These are phyloP conservation scores for Eueides isabella DNA, from an alignment of 1,140 invertebrate genomes.

Conservation along the genomic window DNA sequence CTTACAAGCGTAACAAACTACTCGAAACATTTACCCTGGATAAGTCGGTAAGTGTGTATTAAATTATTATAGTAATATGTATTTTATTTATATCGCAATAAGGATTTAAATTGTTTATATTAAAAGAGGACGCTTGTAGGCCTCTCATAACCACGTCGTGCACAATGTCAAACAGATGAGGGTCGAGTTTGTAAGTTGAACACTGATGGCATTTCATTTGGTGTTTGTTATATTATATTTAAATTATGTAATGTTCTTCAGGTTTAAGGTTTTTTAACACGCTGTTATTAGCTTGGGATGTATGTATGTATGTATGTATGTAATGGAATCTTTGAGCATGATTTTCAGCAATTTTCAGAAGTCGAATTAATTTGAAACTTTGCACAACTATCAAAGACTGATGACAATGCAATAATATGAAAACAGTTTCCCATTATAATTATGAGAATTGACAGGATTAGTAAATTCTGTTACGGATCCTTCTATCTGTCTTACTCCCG, in stretches of 20 bases:
- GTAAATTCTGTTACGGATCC: no score
- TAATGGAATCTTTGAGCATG: no score
- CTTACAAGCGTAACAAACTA: conserved; percentile 28
- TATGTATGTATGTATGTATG: no score
- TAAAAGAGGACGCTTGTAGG: background rate
- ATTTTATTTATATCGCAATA: background rate
- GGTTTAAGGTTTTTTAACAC: background rate
- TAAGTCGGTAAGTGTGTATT: conserved; percentile 19
- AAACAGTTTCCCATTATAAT: no score
- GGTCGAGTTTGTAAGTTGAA: conserved; percentile 14
- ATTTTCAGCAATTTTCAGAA: no score
- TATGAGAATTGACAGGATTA: no score
- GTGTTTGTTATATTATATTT: no score
- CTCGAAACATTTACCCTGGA: conserved; percentile 27
- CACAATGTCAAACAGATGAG: conserved; percentile 22
- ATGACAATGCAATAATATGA: no score
- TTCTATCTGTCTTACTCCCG: no score
- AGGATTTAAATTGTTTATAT: background rate
- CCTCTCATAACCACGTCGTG: conserved; percentile 21
- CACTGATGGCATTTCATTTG: background rate
- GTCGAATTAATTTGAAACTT: no score
- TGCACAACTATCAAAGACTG: no score
- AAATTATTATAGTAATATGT: conserved; percentile 14
- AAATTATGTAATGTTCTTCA: background rate
- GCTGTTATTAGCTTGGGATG: no score